A percentile compares a stretch with the other conserved stretches of the same genome.
Evolutionary conservation across 2,113 vertebrate genomes (phyloP).

Genomic region (Erythrocercus mccallii): DNA sequence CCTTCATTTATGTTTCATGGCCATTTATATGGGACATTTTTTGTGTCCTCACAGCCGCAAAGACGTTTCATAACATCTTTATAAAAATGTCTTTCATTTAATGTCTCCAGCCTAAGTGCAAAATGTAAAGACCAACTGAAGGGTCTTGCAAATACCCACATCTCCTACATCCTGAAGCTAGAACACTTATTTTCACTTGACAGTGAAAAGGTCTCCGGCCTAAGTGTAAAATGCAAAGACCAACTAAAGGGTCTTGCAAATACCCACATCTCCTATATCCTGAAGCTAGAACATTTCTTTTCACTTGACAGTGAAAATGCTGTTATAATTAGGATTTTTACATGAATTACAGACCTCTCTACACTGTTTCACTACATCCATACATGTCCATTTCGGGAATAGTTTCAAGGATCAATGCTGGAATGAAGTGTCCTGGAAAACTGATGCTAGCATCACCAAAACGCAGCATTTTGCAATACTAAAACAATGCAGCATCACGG

Average conservation of each 20-base stretch:
- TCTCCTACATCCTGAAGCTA: background rate
- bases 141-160: background rate
- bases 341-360: background rate
- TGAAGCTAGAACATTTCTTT: background rate
- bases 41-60: background rate
- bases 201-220: background rate
- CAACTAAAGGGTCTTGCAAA: background rate
- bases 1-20: background rate
- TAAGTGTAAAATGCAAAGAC: background rate
- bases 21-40: background rate
- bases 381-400: background rate
- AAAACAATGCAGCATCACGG: background rate
- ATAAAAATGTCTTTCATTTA: background rate
- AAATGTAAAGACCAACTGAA: background rate
- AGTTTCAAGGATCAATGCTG: background rate
- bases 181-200: background rate
- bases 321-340: background rate
- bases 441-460: background rate
- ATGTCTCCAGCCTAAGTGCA: background rate
- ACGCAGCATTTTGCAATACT: background rate
- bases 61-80: background rate
- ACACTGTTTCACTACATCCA: background rate
- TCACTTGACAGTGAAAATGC: background rate
- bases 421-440: background rate
- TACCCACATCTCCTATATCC: background rate